Conservation (phyloP, 2,888 invertebrate species). For the Leptarthrus brevirostris region DNA sequence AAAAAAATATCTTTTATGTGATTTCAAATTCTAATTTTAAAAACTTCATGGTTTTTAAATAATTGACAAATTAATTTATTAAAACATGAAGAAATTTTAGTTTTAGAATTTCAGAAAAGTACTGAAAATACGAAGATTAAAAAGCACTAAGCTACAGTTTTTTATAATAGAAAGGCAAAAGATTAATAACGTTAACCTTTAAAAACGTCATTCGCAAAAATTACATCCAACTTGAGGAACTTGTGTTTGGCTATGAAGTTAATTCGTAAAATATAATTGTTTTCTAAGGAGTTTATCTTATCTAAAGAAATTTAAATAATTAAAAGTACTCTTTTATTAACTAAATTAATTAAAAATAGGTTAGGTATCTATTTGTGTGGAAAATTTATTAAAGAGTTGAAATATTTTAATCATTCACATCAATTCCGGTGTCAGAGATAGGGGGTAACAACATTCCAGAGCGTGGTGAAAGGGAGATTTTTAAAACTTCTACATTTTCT, state of each 20-base stretch:
- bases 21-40: not conserved
- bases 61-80: conserved; percentile 37
- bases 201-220: conserved; percentile 28
- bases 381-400: not conserved
- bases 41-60: conserved; percentile 15
- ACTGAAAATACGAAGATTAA: not conserved
- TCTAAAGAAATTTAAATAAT: conserved; percentile 8
- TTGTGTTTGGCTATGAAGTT: no score
- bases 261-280: not conserved
- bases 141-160: conserved; percentile 31
- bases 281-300: conserved; percentile 15
- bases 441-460: conserved; percentile 35
- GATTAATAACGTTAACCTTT: conserved; percentile 10
- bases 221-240: not conserved
- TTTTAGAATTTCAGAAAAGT: not conserved
- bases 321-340: not conserved
- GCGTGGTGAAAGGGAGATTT: conserved; percentile 7
- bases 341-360: not conserved
- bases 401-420: conserved; percentile 29
- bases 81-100: conserved; percentile 25
- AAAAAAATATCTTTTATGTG: conserved; percentile 21
- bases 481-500: conserved; percentile 6
- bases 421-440: conserved; percentile 31
- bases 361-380: not conserved
- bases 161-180: conserved; percentile 23